phyloP scores from a whole-genome alignment of 92 coral and sea anemone genomes.

The Desmophyllum pertusum region DNA sequence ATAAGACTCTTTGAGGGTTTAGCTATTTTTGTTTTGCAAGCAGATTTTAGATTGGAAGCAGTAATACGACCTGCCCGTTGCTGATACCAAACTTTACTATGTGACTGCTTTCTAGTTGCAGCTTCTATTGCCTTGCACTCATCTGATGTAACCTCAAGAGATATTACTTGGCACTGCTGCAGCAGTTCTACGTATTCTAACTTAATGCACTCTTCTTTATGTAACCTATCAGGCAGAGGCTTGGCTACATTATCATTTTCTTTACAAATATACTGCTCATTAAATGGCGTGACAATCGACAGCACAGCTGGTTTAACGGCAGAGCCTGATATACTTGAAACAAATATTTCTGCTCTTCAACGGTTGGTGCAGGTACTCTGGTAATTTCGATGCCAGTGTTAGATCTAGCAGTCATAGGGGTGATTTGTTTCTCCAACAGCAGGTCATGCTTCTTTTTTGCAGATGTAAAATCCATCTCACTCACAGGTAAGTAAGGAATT shows the following conservation, averaged over 20 bases:
- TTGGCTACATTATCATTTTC: conserved; percentile 19
- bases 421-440: conserved; percentile 21
- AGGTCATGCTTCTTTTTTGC: conserved; percentile 45
- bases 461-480: conserved; percentile 67
- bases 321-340: conserved; percentile 13
- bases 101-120: conserved; percentile 45
- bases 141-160: conserved; percentile 21
- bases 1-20: conserved; percentile 49
- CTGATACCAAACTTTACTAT: conserved; percentile 46
- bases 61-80: conserved; percentile 64
- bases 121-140: conserved; percentile 49
- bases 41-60: conserved; percentile 58
- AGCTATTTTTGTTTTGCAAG: conserved; percentile 50
- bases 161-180: conserved; percentile 18
- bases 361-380: conserved; percentile 12
- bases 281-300: conserved; percentile 6
- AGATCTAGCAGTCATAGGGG: conserved; percentile 14
- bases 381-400: conserved; percentile 24
- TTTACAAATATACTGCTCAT: conserved; percentile 17
- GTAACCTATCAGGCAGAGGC: background rate
- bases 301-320: conserved; percentile 35
- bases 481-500: conserved; percentile 53
- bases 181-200: background rate
- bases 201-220: conserved; percentile 3
- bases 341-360: conserved; percentile 18